Evolutionary conservation across 35 echinoderm and acorn worm species (phyloP), one percentile per base, ranked within the genome.

Genomic region (Apostichopus japonicus): DNA sequence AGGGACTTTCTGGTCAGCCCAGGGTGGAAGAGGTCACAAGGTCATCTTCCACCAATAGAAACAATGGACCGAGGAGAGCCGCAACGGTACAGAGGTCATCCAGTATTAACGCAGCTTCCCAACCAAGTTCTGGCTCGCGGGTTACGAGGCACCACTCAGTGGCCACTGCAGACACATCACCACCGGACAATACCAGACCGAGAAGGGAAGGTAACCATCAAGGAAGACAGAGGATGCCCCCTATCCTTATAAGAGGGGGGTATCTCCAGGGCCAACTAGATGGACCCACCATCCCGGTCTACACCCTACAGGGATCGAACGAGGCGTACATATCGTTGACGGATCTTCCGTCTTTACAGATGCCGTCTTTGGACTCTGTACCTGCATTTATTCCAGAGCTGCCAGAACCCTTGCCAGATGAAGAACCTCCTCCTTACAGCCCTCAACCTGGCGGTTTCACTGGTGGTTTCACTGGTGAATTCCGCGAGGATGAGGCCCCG

Each of bases 281-380:
- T 94, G 96, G 96, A 21, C 94, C 94, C 5, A 91, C 94, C 8
- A 94, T 98, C 55, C 96, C 96, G 17, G 94, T 98, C 54, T 98
- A 98, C n/a, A 95, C 91, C 15, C 54, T 98, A 15, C 96, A 93
- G 25, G 96, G 94, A 13, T 86, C 93, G 22, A 95, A 98, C 71
- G 94, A 98, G 61, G 94, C 94, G 33, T 98, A 95, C 90, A 94
- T 98, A 65, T 91, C 96, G 10, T 78, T 98, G 79, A 95, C 92
- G 23, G 96, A 98, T 65, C 96, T 98, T 2, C 96, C 96, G 23
- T 91, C 92, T 5, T 86, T 98, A 23, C 96, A 95, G 53, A 88
- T 98, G 73, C 94, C 96, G 0, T 93, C 94, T 17, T 72, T 98
- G 65, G 92, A 92, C 83, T 79, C 89, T 72, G 92, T 98, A 17